Conservation (phyloP, 2,113 vertebrate genomes). For the Puffinus mauretanicus region DNA sequence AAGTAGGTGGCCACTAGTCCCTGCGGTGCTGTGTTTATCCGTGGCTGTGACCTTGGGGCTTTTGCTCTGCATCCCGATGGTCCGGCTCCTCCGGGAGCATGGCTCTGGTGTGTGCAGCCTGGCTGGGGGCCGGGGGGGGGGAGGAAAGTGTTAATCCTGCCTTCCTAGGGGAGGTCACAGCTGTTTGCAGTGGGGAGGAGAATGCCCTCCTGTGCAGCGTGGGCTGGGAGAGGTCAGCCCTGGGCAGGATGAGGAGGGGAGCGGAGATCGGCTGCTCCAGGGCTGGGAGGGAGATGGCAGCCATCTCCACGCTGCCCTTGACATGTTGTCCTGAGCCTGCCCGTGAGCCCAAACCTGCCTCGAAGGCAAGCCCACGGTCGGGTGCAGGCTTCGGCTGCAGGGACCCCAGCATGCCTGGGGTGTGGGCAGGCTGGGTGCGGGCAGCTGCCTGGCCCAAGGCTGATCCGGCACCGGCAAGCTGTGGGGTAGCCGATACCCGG, state of each 20-base stretch:
- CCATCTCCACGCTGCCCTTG: neutral
- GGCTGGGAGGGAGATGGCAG: neutral
- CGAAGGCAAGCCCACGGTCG: neutral
- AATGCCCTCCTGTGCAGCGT: slow-evolving; percentile 26
- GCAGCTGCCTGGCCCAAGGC: neutral
- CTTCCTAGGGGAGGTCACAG: neutral
- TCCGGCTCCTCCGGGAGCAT: neutral
- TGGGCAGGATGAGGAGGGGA: neutral
- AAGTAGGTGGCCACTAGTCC: neutral
- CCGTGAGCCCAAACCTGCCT: neutral
- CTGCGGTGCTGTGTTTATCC: neutral
- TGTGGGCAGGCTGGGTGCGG: neutral
- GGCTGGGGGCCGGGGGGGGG: neutral
- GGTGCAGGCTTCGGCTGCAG: neutral
- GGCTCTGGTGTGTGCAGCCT: neutral
- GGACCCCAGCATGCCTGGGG: fast-evolving
- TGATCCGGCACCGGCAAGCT: neutral
- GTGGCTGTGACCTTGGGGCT: neutral
- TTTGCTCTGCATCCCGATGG: neutral
- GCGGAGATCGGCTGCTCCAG: neutral
- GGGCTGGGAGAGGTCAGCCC: slow-evolving; percentile 54
- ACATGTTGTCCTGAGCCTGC: neutral
- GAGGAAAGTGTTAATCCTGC: slow-evolving; percentile 5
- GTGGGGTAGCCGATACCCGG: fast-evolving
- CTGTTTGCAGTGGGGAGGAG: slow-evolving; percentile 20